Percentiles rank a stretch among this genome's conserved stretches.
Evolutionary conservation across 1,140 invertebrate genomes (phyloP).

Genomic region (Zaprionus nigranus): DNA sequence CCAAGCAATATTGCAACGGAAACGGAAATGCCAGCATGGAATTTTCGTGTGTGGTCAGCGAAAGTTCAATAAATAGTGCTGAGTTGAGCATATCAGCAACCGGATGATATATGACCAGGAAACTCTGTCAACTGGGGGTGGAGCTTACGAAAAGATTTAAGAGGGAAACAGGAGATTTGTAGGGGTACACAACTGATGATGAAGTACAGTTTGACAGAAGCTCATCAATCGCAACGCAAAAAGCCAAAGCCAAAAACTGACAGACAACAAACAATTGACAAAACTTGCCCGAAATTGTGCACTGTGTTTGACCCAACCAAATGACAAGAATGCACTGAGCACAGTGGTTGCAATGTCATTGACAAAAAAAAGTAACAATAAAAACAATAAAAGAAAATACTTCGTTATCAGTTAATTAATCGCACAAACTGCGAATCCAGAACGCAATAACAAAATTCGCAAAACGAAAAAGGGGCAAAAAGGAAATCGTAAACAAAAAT

Average conservation of each 20-base stretch:
- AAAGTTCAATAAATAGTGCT: slow-evolving; percentile 30
- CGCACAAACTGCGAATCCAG: slow-evolving; percentile 58
- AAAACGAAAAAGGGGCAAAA: slow-evolving; percentile 18
- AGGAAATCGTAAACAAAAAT: slow-evolving; percentile 49
- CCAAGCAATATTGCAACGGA: slow-evolving; percentile 10
- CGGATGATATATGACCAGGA: slow-evolving; percentile 30
- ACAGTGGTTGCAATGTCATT: slow-evolving; percentile 71
- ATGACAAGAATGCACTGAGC: slow-evolving; percentile 9
- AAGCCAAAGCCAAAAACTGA: slow-evolving; percentile 13
- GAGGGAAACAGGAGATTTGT: too few species aligned
- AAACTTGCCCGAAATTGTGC: slow-evolving; percentile 55
- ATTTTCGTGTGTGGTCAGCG: slow-evolving; percentile 21
- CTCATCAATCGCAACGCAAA: slow-evolving; percentile 52
- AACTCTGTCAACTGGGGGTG: slow-evolving; percentile 27
- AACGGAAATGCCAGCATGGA: slow-evolving; percentile 36
- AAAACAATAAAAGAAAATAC: slow-evolving; percentile 14
- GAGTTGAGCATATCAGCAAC: slow-evolving; percentile 6
- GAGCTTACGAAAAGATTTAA: neutral
- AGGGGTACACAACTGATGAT: neutral
- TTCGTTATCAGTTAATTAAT: slow-evolving; percentile 79
- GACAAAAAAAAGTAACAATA: slow-evolving; percentile 12
- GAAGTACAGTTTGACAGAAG: slow-evolving; percentile 24
- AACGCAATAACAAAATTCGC: slow-evolving; percentile 43
- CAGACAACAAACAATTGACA: slow-evolving; percentile 63
- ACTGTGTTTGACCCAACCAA: slow-evolving; percentile 13